Percentiles rank a stretch among this genome's conserved stretches.
Evolutionary conservation across 2,113 vertebrate genomes (phyloP).

Genomic region (Brachyhypopomus occidentalis): DNA sequence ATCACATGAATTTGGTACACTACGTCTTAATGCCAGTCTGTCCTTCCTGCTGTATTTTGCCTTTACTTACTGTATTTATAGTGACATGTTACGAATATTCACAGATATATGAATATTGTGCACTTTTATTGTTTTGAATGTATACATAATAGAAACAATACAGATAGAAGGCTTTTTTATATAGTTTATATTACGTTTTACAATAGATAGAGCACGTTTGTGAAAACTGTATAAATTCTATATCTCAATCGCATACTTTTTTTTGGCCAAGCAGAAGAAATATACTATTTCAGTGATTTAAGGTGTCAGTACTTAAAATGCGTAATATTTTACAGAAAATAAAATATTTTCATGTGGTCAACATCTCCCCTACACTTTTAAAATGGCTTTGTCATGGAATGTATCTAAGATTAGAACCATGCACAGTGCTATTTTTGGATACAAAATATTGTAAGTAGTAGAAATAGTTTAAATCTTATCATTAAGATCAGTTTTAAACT

Average conservation of each 20-base stretch:
- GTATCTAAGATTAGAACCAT: not conserved
- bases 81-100: not conserved
- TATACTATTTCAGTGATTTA: not conserved
- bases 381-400: not conserved
- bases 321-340: slow-evolving; percentile 2
- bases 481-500: not conserved
- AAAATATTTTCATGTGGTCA: not conserved
- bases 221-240: not conserved
- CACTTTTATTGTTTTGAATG: not conserved
- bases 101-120: not conserved
- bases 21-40: too few relatives aligned
- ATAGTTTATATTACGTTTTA: too few relatives aligned
- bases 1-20: too few relatives aligned
- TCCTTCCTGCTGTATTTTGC: too few relatives aligned
- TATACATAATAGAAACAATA: not conserved
- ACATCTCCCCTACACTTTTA: not conserved
- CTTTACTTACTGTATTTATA: slow-evolving; percentile 13
- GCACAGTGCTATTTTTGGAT: too few relatives aligned
- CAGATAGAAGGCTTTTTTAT: not conserved
- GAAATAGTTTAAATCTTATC: not conserved
- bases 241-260: too few relatives aligned
- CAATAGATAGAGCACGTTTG: not conserved
- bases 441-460: not conserved
- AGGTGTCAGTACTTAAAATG: not conserved
- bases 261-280: not conserved